Conservation (phyloP, 2,888 invertebrate genomes). For the Spisula solida region DNA sequence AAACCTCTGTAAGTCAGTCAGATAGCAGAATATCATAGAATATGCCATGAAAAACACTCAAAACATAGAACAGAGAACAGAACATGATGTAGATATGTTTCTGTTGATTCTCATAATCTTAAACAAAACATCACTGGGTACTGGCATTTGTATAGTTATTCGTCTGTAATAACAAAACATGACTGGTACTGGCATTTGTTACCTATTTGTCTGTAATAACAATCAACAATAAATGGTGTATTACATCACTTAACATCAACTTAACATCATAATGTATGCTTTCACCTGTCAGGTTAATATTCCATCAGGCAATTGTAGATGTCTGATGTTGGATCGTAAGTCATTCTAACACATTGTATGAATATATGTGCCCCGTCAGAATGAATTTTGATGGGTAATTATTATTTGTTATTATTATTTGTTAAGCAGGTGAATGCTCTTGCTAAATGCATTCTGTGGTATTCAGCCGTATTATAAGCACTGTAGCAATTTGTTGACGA, state of each 20-base stretch:
- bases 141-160: not conserved
- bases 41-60: no score
- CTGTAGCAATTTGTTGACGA: no score
- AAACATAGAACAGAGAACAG: not conserved
- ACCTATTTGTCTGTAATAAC: not conserved
- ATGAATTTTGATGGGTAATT: no score
- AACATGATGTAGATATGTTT: not conserved
- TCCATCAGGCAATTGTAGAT: not conserved
- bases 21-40: not conserved
- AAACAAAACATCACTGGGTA: no score
- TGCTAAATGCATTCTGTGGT: no score
- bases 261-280: not conserved
- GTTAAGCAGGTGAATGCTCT: no score
- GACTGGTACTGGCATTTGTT: not conserved
- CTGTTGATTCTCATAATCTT: no score
- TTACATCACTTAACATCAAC: not conserved
- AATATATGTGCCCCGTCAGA: no score
- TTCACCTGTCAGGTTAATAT: not conserved
- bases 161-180: not conserved
- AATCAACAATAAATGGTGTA: not conserved
- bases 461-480: no score
- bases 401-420: no score
- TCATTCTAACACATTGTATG: not conserved
- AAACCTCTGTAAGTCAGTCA: not conserved
- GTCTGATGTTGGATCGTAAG: not conserved